Conservation (phyloP, 2,888 invertebrate genomes). For the Rhagophthalmus giganteus region DNA sequence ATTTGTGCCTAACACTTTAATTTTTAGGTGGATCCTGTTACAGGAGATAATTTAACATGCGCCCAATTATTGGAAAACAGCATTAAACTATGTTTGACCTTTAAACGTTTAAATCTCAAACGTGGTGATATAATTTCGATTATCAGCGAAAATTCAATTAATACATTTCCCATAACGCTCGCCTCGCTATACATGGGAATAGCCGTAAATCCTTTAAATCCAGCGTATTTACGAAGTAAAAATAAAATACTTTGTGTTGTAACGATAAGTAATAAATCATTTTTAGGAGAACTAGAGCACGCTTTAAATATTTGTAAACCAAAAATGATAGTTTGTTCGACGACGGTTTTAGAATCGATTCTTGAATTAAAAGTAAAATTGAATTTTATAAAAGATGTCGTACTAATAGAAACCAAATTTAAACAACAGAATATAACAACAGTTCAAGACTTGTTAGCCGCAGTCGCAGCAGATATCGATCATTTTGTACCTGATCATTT, state of each 20-base stretch:
- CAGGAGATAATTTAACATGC: constrained; percentile 37
- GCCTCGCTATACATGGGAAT: constrained; percentile 41
- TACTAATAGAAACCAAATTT: not conserved
- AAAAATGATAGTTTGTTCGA: constrained; percentile 67
- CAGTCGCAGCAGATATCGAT: too few species aligned
- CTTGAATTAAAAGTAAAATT: not conserved
- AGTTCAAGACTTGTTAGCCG: too few species aligned
- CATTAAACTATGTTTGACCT: constrained; percentile 39
- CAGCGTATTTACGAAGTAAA: constrained; percentile 36
- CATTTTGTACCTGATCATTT: not conserved
- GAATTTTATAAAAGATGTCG: not conserved
- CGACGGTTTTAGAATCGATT: constrained; percentile 39
- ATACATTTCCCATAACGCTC: constrained; percentile 41
- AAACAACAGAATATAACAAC: too few species aligned
- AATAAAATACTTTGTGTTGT: too few species aligned
- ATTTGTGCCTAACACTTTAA: too few species aligned
- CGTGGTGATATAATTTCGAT: constrained; percentile 38
- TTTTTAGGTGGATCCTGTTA: constrained; percentile 42
- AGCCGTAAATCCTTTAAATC: constrained; percentile 40
- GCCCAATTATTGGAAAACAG: constrained; percentile 36
- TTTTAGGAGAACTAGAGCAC: constrained; percentile 51
- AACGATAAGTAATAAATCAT: not conserved
- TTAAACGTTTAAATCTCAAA: constrained; percentile 36
- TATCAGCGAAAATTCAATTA: constrained; percentile 41
- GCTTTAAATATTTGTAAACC: constrained; percentile 67